A percentile compares a stretch with the other conserved stretches of the same genome.
Conservation (phyloP, 2,797 vertebrate species). For the Gallinago nigripennis region DNA sequence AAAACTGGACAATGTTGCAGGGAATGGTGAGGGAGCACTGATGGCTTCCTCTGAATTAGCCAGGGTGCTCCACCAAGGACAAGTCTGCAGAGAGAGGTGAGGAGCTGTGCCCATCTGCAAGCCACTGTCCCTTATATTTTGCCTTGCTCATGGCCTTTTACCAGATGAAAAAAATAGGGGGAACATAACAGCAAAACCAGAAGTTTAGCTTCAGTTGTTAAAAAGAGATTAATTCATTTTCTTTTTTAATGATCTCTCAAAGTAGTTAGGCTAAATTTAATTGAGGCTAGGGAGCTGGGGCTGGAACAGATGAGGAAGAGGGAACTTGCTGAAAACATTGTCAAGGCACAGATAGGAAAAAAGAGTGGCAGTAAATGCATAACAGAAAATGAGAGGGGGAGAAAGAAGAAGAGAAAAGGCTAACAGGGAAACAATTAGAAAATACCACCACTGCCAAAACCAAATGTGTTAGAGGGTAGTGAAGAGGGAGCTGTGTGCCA, state of each 20-base stretch:
- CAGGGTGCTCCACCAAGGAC: not conserved
- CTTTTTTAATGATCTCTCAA: not conserved
- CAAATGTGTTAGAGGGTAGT: not conserved
- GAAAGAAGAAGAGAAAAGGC: conserved; percentile 30
- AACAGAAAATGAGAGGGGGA: conserved; percentile 19
- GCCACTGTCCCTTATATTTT: not conserved
- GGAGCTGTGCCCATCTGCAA: not conserved
- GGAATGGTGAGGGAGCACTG: not conserved
- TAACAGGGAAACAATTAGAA: conserved; percentile 18
- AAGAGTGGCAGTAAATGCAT: not conserved
- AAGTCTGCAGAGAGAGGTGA: not conserved
- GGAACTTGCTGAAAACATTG: conserved; percentile 47
- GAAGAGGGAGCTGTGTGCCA: not conserved
- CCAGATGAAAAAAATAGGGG: not conserved
- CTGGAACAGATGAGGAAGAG: not conserved
- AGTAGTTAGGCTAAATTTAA: conserved; percentile 33
- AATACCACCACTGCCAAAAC: not conserved
- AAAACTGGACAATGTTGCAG: not conserved
- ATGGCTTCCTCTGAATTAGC: not conserved
- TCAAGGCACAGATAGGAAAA: conserved; percentile 21
- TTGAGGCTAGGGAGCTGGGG: not conserved
- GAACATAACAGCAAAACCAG: not conserved
- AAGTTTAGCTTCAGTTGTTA: not conserved
- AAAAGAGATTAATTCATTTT: not conserved
- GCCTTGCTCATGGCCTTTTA: not conserved